A percentile compares a stretch with the other conserved stretches of the same genome.
phyloP scores from a whole-genome alignment of 1,140 invertebrate species.

The Cotesia glomerata region DNA sequence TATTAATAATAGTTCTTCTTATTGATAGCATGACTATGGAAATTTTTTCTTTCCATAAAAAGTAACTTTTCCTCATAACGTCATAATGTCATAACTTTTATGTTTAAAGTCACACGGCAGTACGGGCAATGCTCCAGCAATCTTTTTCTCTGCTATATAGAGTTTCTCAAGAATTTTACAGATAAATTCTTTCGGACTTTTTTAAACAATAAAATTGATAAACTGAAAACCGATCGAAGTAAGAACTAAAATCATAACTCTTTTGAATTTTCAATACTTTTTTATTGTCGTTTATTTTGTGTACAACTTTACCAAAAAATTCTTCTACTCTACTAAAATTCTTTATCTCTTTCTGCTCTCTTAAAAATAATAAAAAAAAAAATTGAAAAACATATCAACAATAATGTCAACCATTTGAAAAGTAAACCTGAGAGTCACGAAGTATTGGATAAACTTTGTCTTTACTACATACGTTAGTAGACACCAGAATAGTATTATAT shows the following conservation, averaged over 20 bases:
- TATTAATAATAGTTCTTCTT: neutral
- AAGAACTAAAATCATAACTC: neutral
- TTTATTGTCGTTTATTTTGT: neutral
- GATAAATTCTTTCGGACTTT: neutral
- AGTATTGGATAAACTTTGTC: conserved; percentile 28
- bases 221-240: conserved; percentile 21
- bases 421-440: conserved; percentile 20
- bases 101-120: conserved; percentile 4
- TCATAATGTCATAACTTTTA: conserved; percentile 2
- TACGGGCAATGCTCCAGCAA: conserved; percentile 4
- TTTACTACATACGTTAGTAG: conserved; percentile 18
- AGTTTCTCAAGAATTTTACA: neutral
- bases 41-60: neutral
- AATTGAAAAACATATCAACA: neutral
- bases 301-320: neutral
- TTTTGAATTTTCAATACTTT: neutral
- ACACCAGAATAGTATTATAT: conserved; percentile 15
- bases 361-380: neutral
- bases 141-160: neutral
- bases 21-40: conserved; percentile 8
- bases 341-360: neutral
- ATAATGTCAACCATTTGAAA: conserved; percentile 18
- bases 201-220: conserved; percentile 22
- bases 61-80: neutral
- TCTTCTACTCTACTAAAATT: neutral